Percentiles rank a stretch among this genome's conserved stretches.
Conservation (phyloP, 2,797 vertebrate species). For the Labroides dimidiatus region DNA sequence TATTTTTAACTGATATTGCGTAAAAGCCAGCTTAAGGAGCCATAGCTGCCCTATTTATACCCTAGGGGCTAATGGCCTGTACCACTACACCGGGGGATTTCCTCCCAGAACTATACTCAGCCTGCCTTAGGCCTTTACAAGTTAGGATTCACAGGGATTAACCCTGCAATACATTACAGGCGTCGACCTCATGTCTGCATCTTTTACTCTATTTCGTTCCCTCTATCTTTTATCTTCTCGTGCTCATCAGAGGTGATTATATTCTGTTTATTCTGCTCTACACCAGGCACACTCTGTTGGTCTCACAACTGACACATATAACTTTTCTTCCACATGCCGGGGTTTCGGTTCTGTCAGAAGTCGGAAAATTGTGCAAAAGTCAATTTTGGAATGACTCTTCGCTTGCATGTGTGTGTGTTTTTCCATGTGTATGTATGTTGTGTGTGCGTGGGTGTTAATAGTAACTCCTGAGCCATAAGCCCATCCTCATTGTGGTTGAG, state of each 20-base stretch:
- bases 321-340: neutral
- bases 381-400: neutral
- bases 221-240: conserved; percentile 15
- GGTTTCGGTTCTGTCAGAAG: neutral
- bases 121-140: conserved; percentile 77
- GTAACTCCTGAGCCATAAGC: conserved; percentile 73
- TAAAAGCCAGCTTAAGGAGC: conserved; percentile 85
- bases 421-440: conserved; percentile 8
- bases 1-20: conserved; percentile 86
- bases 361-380: neutral
- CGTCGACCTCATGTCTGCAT: conserved; percentile 54
- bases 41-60: conserved; percentile 85
- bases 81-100: conserved; percentile 80
- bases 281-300: neutral
- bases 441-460: conserved; percentile 62
- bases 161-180: conserved; percentile 74
- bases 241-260: neutral
- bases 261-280: neutral
- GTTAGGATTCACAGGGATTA: conserved; percentile 82
- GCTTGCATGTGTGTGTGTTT: conserved; percentile 25
- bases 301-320: neutral
- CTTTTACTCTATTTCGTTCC: conserved; percentile 20
- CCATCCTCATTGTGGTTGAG: conserved; percentile 64
- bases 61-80: conserved; percentile 76
- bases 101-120: conserved; percentile 83